Conservation (phyloP, 2,113 vertebrate genomes). For the Lagopus leucura region DNA sequence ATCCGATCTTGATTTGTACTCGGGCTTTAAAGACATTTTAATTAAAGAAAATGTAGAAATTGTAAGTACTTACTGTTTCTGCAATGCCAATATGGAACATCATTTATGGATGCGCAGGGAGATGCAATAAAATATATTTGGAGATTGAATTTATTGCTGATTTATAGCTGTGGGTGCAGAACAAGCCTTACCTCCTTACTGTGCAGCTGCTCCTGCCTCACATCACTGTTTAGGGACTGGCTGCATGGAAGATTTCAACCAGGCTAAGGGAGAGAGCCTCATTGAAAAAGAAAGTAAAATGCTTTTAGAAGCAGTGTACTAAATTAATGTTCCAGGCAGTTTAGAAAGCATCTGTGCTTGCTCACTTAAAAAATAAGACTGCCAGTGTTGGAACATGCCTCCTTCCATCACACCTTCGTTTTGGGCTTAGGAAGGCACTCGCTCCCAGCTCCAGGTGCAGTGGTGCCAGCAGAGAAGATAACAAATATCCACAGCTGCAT, state of each 20-base stretch:
- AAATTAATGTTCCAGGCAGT: background rate
- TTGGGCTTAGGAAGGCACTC: background rate
- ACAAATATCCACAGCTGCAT: fast-evolving
- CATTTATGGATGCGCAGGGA: background rate
- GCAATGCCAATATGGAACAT: background rate
- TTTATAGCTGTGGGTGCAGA: background rate
- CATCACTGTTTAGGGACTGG: background rate
- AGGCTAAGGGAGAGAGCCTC: background rate
- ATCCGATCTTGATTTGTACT: background rate
- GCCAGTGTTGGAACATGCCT: background rate
- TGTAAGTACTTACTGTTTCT: background rate
- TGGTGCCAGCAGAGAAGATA: background rate
- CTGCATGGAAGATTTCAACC: background rate
- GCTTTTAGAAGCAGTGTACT: background rate
- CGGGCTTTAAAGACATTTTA: background rate
- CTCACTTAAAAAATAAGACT: background rate
- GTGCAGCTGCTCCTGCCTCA: background rate
- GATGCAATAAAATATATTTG: background rate
- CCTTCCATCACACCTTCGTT: background rate
- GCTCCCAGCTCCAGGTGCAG: background rate
- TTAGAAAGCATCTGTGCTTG: background rate
- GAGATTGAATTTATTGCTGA: background rate
- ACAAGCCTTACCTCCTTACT: background rate
- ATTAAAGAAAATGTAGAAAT: background rate
- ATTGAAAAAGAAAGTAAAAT: background rate